Evolutionary conservation across 2,888 invertebrate genomes (phyloP).

Genomic region (Drosophila histrio): DNA sequence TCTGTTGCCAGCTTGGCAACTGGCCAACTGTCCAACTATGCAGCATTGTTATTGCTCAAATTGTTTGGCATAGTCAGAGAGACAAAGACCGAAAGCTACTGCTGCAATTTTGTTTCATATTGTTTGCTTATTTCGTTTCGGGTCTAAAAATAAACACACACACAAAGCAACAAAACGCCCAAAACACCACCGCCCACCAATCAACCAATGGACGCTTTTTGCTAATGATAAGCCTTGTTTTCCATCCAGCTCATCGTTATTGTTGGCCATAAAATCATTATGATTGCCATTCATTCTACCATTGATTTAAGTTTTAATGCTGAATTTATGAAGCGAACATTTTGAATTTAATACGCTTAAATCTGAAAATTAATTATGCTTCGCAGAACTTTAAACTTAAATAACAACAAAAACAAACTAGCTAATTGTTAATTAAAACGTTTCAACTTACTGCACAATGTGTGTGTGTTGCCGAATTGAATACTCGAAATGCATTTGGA

Average conservation of each 20-base stretch:
- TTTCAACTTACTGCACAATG: slow-evolving; percentile 17
- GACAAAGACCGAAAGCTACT: too few species aligned
- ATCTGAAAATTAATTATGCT: slow-evolving; percentile 41
- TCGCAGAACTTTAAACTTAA: slow-evolving; percentile 27
- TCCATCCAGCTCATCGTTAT: slow-evolving; percentile 40
- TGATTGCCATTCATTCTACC: slow-evolving; percentile 34
- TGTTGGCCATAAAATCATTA: slow-evolving; percentile 62
- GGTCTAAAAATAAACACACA: slow-evolving; percentile 57
- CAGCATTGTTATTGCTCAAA: slow-evolving; percentile 45
- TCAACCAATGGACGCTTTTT: slow-evolving; percentile 60
- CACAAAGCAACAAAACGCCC: slow-evolving; percentile 26
- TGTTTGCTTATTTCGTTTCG: slow-evolving; percentile 69
- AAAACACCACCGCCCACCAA: slow-evolving; percentile 49
- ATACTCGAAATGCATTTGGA: slow-evolving; percentile 38
- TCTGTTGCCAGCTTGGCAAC: slow-evolving; percentile 55
- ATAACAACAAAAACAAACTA: slow-evolving; percentile 9
- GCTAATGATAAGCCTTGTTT: slow-evolving; percentile 76
- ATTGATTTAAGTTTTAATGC: slow-evolving; percentile 69
- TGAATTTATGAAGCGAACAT: slow-evolving; percentile 33
- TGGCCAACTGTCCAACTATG: slow-evolving; percentile 63
- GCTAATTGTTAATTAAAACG: slow-evolving; percentile 15
- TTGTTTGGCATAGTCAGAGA: slow-evolving; percentile 19
- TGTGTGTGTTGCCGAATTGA: neutral
- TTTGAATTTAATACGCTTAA: slow-evolving; percentile 48
- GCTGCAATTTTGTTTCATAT: slow-evolving; percentile 70